Conservation (phyloP, 2,888 invertebrate genomes). For the Bellardia pandia region DNA sequence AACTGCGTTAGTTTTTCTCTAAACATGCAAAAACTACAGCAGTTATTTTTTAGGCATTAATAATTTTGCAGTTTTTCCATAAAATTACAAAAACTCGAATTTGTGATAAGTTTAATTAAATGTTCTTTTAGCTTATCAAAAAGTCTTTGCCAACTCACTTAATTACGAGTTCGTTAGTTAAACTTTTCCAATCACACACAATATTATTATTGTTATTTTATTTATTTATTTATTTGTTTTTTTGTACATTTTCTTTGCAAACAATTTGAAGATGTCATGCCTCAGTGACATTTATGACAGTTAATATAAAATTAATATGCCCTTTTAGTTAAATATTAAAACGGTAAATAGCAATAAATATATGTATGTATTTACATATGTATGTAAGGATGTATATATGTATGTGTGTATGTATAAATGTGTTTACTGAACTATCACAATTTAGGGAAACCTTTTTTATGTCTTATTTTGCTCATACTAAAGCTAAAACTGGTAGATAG, state of each 20-base stretch:
- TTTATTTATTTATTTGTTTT: no score
- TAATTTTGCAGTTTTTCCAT: no score
- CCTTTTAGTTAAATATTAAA: conserved; percentile 50
- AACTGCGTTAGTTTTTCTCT: no score
- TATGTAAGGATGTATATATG: background rate
- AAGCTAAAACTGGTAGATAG: background rate
- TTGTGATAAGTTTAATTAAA: no score
- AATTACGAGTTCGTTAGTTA: background rate
- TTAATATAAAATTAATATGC: conserved; percentile 62
- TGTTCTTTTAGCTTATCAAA: background rate
- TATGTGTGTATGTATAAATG: background rate
- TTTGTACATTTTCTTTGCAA: background rate
- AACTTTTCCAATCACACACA: conserved; percentile 13
- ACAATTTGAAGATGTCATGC: conserved; percentile 60
- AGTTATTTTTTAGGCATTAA: no score
- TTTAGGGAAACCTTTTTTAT: conserved; percentile 34
- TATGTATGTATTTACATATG: background rate
- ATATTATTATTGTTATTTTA: no score
- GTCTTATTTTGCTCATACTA: conserved; percentile 27
- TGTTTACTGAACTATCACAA: conserved; percentile 11
- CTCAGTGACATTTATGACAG: conserved; percentile 65
- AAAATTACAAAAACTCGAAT: no score
- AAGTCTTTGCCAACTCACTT: background rate
- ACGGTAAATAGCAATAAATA: background rate
- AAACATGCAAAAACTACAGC: no score